Conservation (phyloP, 1,140 invertebrate genomes). For the Lethocerus indicus region DNA sequence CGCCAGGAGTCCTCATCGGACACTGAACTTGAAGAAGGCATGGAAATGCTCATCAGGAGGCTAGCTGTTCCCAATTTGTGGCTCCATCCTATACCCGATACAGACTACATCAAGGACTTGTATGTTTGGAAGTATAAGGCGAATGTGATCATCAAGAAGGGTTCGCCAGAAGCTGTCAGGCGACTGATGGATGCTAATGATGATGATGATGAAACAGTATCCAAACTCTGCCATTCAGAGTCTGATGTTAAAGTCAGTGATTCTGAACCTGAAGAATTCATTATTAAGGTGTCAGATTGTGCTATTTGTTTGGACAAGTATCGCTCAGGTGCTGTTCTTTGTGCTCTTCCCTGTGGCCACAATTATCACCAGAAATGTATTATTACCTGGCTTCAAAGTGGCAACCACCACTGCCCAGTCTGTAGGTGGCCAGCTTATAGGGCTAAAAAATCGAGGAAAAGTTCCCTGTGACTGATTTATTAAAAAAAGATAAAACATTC, state of each 20-base stretch:
- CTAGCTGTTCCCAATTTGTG: conserved; percentile 30
- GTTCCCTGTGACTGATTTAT: too few species aligned
- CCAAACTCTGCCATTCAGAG: conserved; percentile 2
- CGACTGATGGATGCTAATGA: conserved; percentile 1
- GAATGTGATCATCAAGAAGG: background rate
- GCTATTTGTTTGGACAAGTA: conserved; percentile 36
- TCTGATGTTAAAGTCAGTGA: background rate
- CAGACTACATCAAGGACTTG: conserved; percentile 32
- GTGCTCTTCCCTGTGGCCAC: conserved; percentile 35
- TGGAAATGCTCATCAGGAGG: conserved; percentile 26
- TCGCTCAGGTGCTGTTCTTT: conserved; percentile 22
- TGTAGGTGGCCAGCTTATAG: conserved; percentile 36
- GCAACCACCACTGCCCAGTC: conserved; percentile 35
- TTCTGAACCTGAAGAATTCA: too few species aligned
- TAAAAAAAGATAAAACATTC: too few species aligned
- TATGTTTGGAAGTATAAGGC: conserved; percentile 26
- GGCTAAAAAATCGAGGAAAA: too few species aligned
- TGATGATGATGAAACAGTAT: background rate
- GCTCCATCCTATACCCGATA: conserved; percentile 26
- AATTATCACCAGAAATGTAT: conserved; percentile 34
- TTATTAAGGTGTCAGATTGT: conserved; percentile 24
- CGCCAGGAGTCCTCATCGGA: conserved; percentile 19
- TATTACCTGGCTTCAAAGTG: conserved; percentile 29
- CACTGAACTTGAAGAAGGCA: conserved; percentile 21
- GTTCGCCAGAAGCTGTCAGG: conserved; percentile 7